A percentile compares a stretch with the other conserved stretches of the same genome.
These are phyloP conservation scores for Esox lucius DNA, from an alignment of 2,797 vertebrate genomes.

Conservation along the genomic window DNA sequence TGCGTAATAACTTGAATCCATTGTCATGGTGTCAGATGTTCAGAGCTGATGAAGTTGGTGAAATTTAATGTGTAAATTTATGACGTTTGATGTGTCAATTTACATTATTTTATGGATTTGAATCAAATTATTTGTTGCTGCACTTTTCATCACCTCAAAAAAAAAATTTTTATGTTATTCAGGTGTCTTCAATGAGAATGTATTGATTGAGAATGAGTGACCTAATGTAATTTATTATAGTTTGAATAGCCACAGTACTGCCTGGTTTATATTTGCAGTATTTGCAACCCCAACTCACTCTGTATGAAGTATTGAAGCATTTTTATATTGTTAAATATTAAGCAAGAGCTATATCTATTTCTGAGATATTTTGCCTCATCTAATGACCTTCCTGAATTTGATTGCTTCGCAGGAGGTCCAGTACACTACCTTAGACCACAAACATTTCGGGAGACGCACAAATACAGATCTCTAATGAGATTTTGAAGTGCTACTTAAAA, in stretches of 20 bases:
- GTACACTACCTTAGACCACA: constrained; percentile 9
- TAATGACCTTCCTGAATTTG: background rate
- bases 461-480: background rate
- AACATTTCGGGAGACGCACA: background rate
- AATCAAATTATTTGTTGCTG: background rate
- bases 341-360: background rate
- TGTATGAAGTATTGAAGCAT: background rate
- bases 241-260: background rate
- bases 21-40: background rate
- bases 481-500: background rate
- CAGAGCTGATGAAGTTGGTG: background rate
- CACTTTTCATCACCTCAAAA: background rate
- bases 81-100: background rate
- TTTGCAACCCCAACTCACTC: background rate
- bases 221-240: background rate
- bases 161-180: background rate
- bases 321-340: background rate
- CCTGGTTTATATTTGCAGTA: background rate
- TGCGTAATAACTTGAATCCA: background rate
- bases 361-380: background rate
- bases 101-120: background rate
- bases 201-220: background rate
- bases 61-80: background rate
- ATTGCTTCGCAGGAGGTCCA: constrained; percentile 9
- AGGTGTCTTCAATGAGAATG: background rate